These are phyloP conservation scores for Drosophila kepulauana DNA, from an alignment of 1,140 invertebrate genomes.

Conservation along the genomic window DNA sequence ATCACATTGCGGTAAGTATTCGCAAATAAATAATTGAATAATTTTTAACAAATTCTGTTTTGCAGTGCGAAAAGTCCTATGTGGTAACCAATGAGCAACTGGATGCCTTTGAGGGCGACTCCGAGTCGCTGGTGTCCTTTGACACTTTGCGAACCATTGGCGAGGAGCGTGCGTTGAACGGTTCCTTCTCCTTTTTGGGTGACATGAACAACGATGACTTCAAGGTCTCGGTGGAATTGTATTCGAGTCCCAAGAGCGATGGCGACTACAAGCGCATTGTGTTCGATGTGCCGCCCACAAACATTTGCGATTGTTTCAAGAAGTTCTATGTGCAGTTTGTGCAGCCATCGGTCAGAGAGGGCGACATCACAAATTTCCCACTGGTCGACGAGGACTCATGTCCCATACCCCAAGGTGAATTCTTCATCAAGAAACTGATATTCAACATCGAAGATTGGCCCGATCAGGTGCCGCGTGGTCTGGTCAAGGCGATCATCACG, in stretches of 20 bases:
- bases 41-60: neutral
- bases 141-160: constrained; percentile 59
- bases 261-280: constrained; percentile 75
- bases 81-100: constrained; percentile 70
- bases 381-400: constrained; percentile 68
- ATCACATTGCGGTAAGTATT: constrained; percentile 48
- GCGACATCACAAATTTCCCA: constrained; percentile 73
- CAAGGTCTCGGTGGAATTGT: constrained; percentile 75
- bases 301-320: constrained; percentile 78
- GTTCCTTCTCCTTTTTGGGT: constrained; percentile 60
- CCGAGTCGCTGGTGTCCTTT: constrained; percentile 66
- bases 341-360: constrained; percentile 64
- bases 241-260: constrained; percentile 72
- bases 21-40: neutral
- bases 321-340: constrained; percentile 80
- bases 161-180: constrained; percentile 67
- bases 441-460: constrained; percentile 78
- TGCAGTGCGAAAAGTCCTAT: constrained; percentile 71
- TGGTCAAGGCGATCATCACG: constrained; percentile 72
- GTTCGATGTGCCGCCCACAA: constrained; percentile 75
- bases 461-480: constrained; percentile 73
- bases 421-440: constrained; percentile 61
- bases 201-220: constrained; percentile 76
- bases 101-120: constrained; percentile 70
- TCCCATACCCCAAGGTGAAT: constrained; percentile 71